Base-by-base conservation (phyloP, 2,797 vertebrate genomes). In the Sciurus vulgaris region DNA sequence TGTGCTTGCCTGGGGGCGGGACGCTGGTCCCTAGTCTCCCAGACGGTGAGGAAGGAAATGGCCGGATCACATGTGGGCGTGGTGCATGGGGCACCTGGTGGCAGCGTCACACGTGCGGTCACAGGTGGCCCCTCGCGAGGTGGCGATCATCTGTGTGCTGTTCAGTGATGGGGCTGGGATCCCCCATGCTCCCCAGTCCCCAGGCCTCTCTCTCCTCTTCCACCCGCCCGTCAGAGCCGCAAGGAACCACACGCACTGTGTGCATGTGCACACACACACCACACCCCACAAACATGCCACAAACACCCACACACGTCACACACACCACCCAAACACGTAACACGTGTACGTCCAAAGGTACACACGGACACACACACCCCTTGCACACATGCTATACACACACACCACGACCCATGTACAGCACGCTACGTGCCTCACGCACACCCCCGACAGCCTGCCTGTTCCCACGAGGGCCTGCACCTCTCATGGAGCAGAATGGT, bases 1-100 rank as follows among this genome's bases (percentile, higher is more conserved):
- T 20, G 59, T 17, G 6, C 26, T 15, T 63, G 72, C 4, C 0
- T 0, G 1, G 11, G n/a, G 44, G 1, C 2, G 0, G 7, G 7
- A 3, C 5, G 33, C 76, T 5, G 0, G 1, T 2, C 41, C 30
- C 7, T 0, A 10, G 3, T 10, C 33, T 41, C 14, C 28, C 41
- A 0, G 17, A 7, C 20, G 28, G 6, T 4, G 2, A 0, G 7
- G 7, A n/a, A 26, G 24, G 35, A 20, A 20, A 3, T 24, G 11
- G 2, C 1, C n/a, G 38, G 17, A 24, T 15, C 22, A 6, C 17
- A 24, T 7, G 22, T 11, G 20, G 18, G 10, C 9, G 4, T 8
- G 18, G 22, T 8, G 26, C 12, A 0, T 56, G 38, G 69, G 69
- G 24, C 56, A 26, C 56, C 9, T 56, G 54, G 54, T 56, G 18